Percentiles rank a stretch among this genome's conserved stretches.
These are phyloP conservation scores for Aphelenchoides avenae DNA, from an alignment of 1,140 invertebrate species.

Conservation along the genomic window DNA sequence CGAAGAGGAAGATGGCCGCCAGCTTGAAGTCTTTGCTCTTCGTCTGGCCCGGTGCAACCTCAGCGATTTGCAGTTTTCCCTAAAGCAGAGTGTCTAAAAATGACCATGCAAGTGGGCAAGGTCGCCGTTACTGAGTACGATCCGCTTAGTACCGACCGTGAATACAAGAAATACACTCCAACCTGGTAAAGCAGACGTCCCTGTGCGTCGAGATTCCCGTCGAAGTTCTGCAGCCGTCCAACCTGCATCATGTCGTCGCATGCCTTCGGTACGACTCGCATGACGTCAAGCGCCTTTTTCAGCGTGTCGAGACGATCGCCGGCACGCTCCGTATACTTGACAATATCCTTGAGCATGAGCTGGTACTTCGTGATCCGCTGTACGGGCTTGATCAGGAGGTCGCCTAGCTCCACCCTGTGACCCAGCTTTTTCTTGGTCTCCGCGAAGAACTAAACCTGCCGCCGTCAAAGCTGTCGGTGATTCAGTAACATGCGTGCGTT, in stretches of 20 bases:
- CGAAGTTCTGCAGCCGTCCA: constrained; percentile 89
- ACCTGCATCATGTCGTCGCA: constrained; percentile 99
- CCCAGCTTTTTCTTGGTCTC: constrained; percentile 85
- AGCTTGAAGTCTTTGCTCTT: constrained; percentile 83
- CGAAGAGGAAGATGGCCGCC: constrained; percentile 94
- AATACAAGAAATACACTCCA: too few relatives aligned
- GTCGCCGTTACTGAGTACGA: too few relatives aligned
- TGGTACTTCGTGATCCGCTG: constrained; percentile 98
- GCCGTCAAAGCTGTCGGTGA: too few relatives aligned
- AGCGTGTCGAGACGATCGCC: constrained; percentile 70
- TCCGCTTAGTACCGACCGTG: too few relatives aligned
- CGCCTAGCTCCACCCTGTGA: constrained; percentile 85
- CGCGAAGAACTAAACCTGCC: constrained; percentile 63
- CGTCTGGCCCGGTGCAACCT: constrained; percentile 48
- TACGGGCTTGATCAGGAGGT: constrained; percentile 94
- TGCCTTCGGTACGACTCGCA: constrained; percentile 85
- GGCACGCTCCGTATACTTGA: constrained; percentile 65
- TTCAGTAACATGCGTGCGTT: too few relatives aligned
- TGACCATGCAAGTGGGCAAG: background rate
- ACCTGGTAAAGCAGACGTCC: constrained; percentile 83
- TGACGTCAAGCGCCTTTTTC: constrained; percentile 71
- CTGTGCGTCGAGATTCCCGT: constrained; percentile 94
- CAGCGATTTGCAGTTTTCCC: constrained; percentile 77
- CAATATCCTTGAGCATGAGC: constrained; percentile 74
- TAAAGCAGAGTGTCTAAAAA: too few relatives aligned